A percentile compares a stretch with the other conserved stretches of the same genome.
Conservation (phyloP, 2,888 invertebrate species). For the Epinotia brunnichana region DNA sequence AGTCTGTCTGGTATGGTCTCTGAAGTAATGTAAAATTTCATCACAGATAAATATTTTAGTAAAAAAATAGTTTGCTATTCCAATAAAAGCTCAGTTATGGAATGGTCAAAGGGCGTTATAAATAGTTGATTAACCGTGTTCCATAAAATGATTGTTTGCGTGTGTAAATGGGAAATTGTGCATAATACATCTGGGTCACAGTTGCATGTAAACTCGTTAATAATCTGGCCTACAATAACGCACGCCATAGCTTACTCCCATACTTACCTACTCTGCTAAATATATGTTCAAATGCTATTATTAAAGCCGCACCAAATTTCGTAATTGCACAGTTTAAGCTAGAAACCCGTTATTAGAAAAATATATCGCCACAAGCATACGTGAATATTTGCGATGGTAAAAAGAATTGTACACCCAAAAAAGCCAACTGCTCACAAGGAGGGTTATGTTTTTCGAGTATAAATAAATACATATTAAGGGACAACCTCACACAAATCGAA, state of each 20-base stretch:
- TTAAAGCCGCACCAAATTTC: conserved; percentile 30
- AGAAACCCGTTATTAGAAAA: conserved; percentile 31
- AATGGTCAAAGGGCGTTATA: neutral
- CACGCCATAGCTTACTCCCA: conserved; percentile 31
- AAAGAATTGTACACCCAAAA: neutral
- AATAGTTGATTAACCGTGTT: conserved; percentile 33
- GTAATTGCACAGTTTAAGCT: conserved; percentile 26
- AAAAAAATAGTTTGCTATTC: no score
- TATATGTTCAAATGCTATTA: conserved; percentile 24
- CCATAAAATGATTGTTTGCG: conserved; percentile 43
- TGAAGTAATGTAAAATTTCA: no score
- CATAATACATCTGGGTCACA: conserved; percentile 50
- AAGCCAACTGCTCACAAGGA: no score
- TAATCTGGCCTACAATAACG: conserved; percentile 48
- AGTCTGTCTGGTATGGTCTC: no score
- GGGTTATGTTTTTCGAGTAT: no score
- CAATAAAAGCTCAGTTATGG: neutral
- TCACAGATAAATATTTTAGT: no score
- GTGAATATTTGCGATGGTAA: neutral
- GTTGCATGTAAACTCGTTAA: conserved; percentile 50
- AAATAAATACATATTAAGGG: no score
- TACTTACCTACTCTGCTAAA: conserved; percentile 25
- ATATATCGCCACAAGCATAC: conserved; percentile 8
- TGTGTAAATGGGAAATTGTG: conserved; percentile 46
- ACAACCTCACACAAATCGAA: no score